phyloP scores from a whole-genome alignment of 2,113 vertebrate species.

The Vombatus ursinus region DNA sequence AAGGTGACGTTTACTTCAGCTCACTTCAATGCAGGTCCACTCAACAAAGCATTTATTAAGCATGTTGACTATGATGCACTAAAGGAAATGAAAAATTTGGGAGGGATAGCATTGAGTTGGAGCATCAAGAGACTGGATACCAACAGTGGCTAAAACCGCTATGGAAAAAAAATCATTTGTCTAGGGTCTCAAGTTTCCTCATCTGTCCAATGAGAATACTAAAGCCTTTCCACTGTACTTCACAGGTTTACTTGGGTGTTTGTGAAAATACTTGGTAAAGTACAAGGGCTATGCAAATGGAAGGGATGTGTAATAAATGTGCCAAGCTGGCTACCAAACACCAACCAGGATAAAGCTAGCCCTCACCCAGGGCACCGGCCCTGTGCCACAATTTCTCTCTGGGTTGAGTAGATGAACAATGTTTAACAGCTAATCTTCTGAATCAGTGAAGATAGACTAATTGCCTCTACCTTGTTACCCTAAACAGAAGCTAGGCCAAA shows the following conservation, averaged over 20 bases:
- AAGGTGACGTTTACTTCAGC: not conserved
- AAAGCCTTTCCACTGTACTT: not conserved
- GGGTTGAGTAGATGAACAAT: not conserved
- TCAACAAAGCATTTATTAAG: not conserved
- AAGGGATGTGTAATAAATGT: not conserved
- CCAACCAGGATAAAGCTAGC: not conserved
- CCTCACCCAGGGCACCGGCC: not conserved
- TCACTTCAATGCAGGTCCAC: not conserved
- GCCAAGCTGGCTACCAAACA: not conserved
- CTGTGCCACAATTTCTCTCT: not conserved
- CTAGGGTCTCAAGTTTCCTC: not conserved
- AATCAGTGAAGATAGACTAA: slow-evolving; percentile 13
- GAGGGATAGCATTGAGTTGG: not conserved
- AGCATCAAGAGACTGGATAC: not conserved
- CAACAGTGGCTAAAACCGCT: not conserved
- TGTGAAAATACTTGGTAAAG: not conserved
- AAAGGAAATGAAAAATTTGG: not conserved
- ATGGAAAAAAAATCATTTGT: not conserved
- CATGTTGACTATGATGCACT: not conserved
- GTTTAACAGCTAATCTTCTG: not conserved
- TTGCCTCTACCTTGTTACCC: slow-evolving; percentile 5
- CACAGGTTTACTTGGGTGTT: not conserved
- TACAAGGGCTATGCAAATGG: not conserved
- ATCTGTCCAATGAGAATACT: not conserved
- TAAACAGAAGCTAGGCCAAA: slow-evolving; percentile 22